Percentiles rank a stretch among this genome's conserved stretches.
Conservation (phyloP, 1,140 invertebrate species). For the Brevipalpus yothersi region DNA sequence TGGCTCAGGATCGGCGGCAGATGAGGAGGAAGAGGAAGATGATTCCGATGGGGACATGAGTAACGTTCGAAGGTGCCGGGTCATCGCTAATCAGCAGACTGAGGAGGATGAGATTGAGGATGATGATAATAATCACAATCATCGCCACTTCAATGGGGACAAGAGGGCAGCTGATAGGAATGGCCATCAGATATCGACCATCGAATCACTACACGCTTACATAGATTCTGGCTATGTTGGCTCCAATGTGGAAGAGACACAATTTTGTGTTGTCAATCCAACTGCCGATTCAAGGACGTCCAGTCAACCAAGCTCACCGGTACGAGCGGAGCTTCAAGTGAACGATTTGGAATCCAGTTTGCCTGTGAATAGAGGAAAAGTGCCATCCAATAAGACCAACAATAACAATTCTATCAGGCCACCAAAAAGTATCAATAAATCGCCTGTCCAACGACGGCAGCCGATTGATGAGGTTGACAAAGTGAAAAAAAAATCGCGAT, state of each 20-base stretch:
- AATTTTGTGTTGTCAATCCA: constrained; percentile 5
- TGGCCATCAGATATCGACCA: background rate
- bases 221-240: constrained; percentile 51
- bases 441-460: background rate
- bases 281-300: background rate
- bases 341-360: no score
- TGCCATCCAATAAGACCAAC: background rate
- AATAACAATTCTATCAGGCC: background rate
- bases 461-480: background rate
- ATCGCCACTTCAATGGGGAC: background rate
- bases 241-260: constrained; percentile 25
- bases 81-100: background rate
- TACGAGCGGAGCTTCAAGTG: background rate
- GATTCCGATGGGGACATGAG: constrained; percentile 2
- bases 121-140: constrained; percentile 3
- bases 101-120: constrained; percentile 16
- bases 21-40: constrained; percentile 12
- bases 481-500: constrained; percentile 13
- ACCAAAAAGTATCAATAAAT: background rate
- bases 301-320: background rate
- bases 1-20: constrained; percentile 7
- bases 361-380: no score
- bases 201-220: constrained; percentile 29
- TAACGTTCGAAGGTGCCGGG: background rate
- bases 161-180: background rate